Conservation (phyloP, 1,140 invertebrate species). For the Brachionus manjavacas region DNA sequence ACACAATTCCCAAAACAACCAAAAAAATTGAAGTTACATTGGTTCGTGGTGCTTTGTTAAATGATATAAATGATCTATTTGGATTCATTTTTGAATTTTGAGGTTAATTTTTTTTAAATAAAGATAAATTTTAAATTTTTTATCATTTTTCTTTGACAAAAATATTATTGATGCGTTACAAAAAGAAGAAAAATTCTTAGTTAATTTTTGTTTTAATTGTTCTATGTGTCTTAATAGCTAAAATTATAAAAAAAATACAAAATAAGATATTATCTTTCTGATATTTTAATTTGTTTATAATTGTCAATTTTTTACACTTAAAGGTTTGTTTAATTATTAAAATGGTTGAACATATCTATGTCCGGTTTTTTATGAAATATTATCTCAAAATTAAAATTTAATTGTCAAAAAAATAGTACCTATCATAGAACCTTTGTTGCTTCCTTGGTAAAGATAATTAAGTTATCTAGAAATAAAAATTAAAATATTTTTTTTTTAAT, state of each 20-base stretch:
- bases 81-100: not conserved
- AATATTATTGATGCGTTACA: not conserved
- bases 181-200: not conserved
- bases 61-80: not conserved
- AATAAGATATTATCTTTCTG: not conserved
- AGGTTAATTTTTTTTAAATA: not conserved
- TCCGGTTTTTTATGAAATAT: not conserved
- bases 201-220: not conserved
- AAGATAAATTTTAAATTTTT: not conserved
- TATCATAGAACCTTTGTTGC: too few species aligned
- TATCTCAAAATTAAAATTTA: not conserved
- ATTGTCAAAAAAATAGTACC: not conserved
- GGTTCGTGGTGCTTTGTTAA: not conserved
- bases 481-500: not conserved
- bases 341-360: not conserved
- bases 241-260: not conserved
- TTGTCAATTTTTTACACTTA: not conserved
- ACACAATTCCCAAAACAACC: not conserved
- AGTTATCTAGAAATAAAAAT: not conserved
- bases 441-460: not conserved
- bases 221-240: not conserved
- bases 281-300: not conserved
- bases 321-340: not conserved
- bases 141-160: not conserved
- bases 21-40: not conserved